Evolutionary conservation across 1,140 invertebrate species (phyloP).

Genomic region (Caenorhabditis latens): DNA sequence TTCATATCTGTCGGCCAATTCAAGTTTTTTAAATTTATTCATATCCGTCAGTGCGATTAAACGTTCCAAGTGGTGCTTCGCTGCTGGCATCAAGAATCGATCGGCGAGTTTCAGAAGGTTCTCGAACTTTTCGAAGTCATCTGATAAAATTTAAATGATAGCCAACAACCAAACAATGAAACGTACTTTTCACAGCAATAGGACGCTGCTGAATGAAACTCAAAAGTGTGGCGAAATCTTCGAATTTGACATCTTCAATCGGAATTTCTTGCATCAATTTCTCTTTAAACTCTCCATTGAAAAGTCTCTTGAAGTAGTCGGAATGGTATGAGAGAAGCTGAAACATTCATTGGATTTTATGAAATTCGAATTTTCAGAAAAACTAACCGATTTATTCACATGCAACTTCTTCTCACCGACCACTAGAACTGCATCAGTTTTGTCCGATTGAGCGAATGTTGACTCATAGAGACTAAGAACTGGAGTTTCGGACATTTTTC

Average conservation of each 20-base stretch:
- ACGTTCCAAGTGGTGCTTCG: neutral
- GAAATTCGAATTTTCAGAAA: too few species aligned
- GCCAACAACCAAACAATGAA: too few species aligned
- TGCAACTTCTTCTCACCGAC: neutral
- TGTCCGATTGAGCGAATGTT: neutral
- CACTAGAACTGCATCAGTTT: neutral
- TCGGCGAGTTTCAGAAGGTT: conserved; percentile 4
- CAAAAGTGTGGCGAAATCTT: neutral
- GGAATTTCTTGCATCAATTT: neutral
- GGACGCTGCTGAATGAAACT: neutral
- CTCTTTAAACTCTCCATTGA: neutral
- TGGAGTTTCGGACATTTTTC: too few species aligned
- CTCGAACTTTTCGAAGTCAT: neutral
- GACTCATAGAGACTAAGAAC: neutral
- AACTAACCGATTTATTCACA: neutral
- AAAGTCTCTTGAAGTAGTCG: neutral
- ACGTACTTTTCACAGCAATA: too few species aligned
- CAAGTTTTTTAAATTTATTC: neutral
- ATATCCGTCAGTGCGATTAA: neutral
- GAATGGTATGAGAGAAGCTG: neutral
- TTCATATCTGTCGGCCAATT: neutral
- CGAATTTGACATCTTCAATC: neutral
- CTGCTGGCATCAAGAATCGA: neutral
- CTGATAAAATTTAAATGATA: too few species aligned
- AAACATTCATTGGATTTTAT: neutral